phyloP scores from a whole-genome alignment of 1,140 invertebrate genomes.

The Drosophila tropicalis region DNA sequence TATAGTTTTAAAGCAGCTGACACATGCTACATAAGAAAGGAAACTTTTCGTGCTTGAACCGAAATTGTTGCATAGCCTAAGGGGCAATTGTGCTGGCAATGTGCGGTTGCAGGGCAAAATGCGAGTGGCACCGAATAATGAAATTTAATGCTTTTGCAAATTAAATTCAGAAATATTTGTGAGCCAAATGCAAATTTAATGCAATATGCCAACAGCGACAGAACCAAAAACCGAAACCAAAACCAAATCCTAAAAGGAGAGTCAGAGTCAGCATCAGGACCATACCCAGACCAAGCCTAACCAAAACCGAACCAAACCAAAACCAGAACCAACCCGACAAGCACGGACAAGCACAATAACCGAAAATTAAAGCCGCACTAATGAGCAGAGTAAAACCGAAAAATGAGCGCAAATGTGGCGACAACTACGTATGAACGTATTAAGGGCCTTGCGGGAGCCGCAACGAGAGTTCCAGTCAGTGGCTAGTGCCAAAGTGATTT shows the following conservation, averaged over 20 bases:
- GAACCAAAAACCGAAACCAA: conserved; percentile 17
- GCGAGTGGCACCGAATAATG: conserved; percentile 40
- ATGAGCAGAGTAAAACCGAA: conserved; percentile 72
- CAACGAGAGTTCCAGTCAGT: conserved; percentile 9
- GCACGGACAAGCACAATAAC: conserved; percentile 66
- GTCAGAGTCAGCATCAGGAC: conserved; percentile 25
- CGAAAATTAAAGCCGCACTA: conserved; percentile 76
- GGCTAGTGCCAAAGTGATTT: conserved; percentile 59
- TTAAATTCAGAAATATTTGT: conserved; percentile 57
- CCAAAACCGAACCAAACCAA: conserved; percentile 36
- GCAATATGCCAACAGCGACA: conserved; percentile 28
- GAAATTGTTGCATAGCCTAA: conserved; percentile 43
- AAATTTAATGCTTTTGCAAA: conserved; percentile 58
- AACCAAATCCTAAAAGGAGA: conserved; percentile 26
- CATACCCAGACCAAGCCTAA: conserved; percentile 26
- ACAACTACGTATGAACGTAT: conserved; percentile 22
- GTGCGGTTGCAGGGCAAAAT: neutral
- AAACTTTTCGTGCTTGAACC: too few species aligned
- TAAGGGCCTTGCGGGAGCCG: conserved; percentile 12
- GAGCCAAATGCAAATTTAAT: conserved; percentile 56
- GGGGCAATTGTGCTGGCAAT: neutral
- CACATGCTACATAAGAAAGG: neutral
- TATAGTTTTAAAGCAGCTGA: neutral
- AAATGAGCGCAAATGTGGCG: conserved; percentile 65
- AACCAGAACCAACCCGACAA: conserved; percentile 2